A percentile compares a stretch with the other conserved stretches of the same genome.
Conservation (phyloP, 2,888 invertebrate species). For the Pseudococcus jackbeardsleyi region DNA sequence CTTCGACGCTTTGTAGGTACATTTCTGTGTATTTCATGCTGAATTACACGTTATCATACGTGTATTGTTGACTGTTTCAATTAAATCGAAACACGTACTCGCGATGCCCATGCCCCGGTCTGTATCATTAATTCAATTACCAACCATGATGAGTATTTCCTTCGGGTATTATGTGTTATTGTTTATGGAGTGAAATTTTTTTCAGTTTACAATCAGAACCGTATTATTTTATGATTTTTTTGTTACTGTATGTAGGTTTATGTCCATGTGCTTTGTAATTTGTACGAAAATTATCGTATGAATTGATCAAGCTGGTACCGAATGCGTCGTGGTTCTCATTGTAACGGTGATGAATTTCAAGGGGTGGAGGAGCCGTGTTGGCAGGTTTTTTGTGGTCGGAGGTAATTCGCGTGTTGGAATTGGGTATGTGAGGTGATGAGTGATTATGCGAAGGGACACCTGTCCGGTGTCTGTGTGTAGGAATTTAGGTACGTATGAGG, state of each 20-base stretch:
- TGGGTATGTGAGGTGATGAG: not conserved
- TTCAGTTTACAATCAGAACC: slow-evolving; percentile 59
- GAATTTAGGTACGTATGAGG: not conserved
- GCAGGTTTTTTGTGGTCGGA: not conserved
- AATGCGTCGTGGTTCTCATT: not conserved
- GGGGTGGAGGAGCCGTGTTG: not conserved
- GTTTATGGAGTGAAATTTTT: slow-evolving; percentile 52
- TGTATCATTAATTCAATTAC: slow-evolving; percentile 65
- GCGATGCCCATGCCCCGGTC: slow-evolving; percentile 27
- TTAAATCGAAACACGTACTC: slow-evolving; percentile 64
- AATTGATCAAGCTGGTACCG: not conserved
- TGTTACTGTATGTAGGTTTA: slow-evolving; percentile 17
- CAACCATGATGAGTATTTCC: slow-evolving; percentile 64
- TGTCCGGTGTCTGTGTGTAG: not conserved
- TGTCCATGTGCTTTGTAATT: slow-evolving; percentile 40
- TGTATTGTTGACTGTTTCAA: slow-evolving; percentile 64
- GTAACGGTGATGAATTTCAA: not conserved
- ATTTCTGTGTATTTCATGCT: slow-evolving; percentile 62
- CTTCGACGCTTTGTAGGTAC: slow-evolving; percentile 46
- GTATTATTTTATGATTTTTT: slow-evolving; percentile 60
- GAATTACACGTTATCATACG: slow-evolving; percentile 64
- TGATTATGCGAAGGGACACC: not conserved
- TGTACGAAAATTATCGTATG: slow-evolving; percentile 29
- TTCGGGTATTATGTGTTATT: slow-evolving; percentile 60
- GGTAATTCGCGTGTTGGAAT: not conserved